Evolutionary conservation across 2,888 invertebrate genomes (phyloP).

Genomic region (Tiphia femorata): DNA sequence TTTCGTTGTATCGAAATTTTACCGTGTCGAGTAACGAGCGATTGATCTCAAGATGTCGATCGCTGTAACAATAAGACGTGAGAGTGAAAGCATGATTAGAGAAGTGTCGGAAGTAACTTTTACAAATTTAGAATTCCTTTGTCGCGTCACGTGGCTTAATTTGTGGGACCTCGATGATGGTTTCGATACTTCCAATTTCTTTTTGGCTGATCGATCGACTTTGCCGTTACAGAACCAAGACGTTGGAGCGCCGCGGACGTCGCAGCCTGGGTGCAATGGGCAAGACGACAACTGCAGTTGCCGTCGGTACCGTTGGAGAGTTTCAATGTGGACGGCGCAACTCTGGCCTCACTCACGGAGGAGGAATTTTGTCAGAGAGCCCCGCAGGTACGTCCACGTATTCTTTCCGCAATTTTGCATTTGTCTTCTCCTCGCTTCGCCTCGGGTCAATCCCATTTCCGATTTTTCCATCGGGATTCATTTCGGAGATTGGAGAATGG

Average conservation of each 20-base stretch:
- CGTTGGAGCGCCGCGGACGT: conserved; percentile 89
- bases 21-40: no score
- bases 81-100: no score
- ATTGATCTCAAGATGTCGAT: no score
- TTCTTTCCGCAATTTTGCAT: background rate
- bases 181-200: no score
- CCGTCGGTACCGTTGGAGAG: conserved; percentile 81
- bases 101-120: no score
- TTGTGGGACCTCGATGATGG: no score
- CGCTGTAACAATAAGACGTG: no score
- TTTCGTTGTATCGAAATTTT: no score
- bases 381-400: conserved; percentile 77
- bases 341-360: conserved; percentile 82
- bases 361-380: conserved; percentile 88
- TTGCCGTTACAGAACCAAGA: conserved; percentile 79
- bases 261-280: conserved; percentile 91
- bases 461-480: no score
- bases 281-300: conserved; percentile 83
- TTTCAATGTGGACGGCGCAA: conserved; percentile 85
- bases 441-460: background rate
- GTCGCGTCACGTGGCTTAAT: no score
- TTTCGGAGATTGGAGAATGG: no score
- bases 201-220: background rate
- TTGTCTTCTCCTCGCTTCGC: background rate
- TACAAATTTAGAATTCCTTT: no score